These are phyloP conservation scores for Hemibagrus guttatus DNA, from an alignment of 2,797 vertebrate species.

Conservation along the genomic window DNA sequence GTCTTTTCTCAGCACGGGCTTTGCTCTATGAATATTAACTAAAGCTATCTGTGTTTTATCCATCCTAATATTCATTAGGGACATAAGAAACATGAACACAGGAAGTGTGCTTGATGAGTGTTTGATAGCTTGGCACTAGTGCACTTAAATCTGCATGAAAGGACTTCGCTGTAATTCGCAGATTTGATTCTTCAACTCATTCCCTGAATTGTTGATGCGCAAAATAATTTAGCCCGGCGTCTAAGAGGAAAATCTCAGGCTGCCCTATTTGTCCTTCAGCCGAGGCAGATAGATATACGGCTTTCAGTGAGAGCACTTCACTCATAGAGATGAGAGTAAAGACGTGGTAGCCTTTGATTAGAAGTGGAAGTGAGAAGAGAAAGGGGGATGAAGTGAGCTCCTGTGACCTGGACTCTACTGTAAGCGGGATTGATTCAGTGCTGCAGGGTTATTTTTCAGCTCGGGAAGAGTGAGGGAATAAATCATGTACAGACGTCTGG, in stretches of 20 bases:
- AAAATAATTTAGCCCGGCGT: not conserved
- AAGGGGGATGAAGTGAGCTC: slow-evolving; percentile 9
- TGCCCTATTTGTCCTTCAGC: slow-evolving; percentile 18
- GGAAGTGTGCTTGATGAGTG: not conserved
- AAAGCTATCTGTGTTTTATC: not conserved
- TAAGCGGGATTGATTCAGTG: slow-evolving; percentile 51
- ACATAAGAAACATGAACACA: not conserved
- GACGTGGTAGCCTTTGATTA: slow-evolving; percentile 33
- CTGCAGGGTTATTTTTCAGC: slow-evolving; percentile 51
- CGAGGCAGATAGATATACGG: not conserved
- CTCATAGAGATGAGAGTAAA: slow-evolving; percentile 35
- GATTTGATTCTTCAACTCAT: not conserved
- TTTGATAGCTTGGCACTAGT: not conserved
- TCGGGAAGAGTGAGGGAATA: slow-evolving; percentile 46
- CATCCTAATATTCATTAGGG: not conserved
- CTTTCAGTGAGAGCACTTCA: slow-evolving; percentile 24
- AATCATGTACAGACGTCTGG: slow-evolving; percentile 50
- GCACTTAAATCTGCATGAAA: slow-evolving; percentile 8
- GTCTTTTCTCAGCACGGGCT: not conserved
- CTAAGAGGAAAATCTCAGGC: not conserved
- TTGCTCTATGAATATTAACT: not conserved
- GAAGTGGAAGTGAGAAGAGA: slow-evolving; percentile 32
- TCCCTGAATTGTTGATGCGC: not conserved
- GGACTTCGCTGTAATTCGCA: not conserved
- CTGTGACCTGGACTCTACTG: slow-evolving; percentile 21